phyloP scores from a whole-genome alignment of 2,113 vertebrate genomes.

The Terrapene triunguis region DNA sequence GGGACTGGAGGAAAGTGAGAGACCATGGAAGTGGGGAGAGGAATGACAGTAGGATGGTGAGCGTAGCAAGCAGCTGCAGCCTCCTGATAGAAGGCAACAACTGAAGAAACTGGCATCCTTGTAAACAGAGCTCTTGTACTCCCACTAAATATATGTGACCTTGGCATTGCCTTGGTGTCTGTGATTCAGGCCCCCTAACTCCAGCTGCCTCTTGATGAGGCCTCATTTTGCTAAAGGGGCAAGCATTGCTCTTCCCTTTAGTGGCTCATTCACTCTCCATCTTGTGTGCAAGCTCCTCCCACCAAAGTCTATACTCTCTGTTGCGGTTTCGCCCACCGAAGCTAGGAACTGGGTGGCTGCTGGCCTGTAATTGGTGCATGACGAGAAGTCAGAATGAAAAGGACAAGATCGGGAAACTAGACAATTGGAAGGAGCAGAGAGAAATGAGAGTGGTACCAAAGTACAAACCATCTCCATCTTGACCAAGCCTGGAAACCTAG shows the following conservation, averaged over 20 bases:
- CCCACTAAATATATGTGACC: not conserved
- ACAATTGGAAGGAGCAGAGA: not conserved
- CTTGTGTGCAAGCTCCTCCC: not conserved
- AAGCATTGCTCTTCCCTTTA: not conserved
- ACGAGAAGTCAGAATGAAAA: not conserved
- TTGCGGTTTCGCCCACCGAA: not conserved
- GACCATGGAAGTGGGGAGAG: not conserved
- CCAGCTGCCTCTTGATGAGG: not conserved
- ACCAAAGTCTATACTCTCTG: not conserved
- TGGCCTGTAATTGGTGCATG: not conserved
- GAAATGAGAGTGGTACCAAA: not conserved
- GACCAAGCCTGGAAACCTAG: not conserved
- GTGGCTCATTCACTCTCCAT: not conserved
- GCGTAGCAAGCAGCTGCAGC: not conserved
- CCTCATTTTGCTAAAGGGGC: not conserved
- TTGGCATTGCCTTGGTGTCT: not conserved
- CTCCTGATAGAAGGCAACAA: not conserved
- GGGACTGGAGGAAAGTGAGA: not conserved
- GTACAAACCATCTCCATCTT: not conserved
- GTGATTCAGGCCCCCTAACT: not conserved
- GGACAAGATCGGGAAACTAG: not conserved
- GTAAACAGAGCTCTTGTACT: not conserved
- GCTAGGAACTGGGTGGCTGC: not conserved
- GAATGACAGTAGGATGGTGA: not conserved
- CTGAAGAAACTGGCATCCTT: not conserved